Evolutionary conservation across 1,140 invertebrate genomes (phyloP), one percentile per base, ranked within the genome.

Genomic region (Luehdorfia chinensis): DNA sequence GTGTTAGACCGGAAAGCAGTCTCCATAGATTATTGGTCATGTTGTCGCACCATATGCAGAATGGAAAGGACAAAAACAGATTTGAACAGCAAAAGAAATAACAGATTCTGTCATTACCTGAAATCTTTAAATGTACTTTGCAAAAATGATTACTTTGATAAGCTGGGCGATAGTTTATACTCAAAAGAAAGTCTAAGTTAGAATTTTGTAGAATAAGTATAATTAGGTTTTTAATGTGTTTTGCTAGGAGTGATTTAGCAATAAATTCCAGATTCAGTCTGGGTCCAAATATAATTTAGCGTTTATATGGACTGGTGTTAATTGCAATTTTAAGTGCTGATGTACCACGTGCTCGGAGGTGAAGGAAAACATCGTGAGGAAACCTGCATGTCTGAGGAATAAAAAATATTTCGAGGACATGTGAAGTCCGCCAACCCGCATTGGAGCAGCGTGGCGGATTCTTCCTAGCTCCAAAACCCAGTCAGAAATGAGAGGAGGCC

Each of bases 101-200:
- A 84, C 75, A 76, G 90, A 30, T 92, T 91, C 68, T 90, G 89
- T 77, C 89, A 91, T 66, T 91, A 92, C 72, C 74, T 92, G 2
- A 84, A 75, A 39, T 79, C 80, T 16, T 28, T 81, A 14, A 84
- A 74, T 65, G 39, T 84, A 32, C 48, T 72, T 11, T 73, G 70
- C 49, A 88, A 73, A 65, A 84, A 73, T 69, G 75, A 85, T 11
- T 62, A 62, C 45, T 86, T 81, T 50, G 77, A 87, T 55, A 63
- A 67, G 19, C 66, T 84, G 36, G 60, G 66, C 60, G 55, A 76
- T 27, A 79, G 80, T 54, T 64, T 87, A 32, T 52, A 27, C 52
- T 50, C 44, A 37, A 39, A 45, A 31, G 49, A 13, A 47, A 34
- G 30, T 14, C 23, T 51, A 18, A 47, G 27, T 12, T 8, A 1